Conservation (phyloP, 2,888 invertebrate genomes). For the Synanthedon tipuliformis region DNA sequence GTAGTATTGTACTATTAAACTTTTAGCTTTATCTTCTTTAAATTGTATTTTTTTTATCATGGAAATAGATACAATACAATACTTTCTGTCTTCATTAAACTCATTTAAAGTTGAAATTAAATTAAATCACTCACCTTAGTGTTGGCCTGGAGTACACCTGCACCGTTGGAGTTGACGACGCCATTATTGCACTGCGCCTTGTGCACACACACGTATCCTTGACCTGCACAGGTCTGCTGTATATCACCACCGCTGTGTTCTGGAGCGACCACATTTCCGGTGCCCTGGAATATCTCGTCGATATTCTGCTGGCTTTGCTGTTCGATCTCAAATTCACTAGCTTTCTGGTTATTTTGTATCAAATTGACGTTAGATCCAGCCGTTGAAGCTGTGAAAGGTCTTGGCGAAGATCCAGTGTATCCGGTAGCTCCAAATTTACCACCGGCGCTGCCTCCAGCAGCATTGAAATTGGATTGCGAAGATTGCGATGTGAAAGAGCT, state of each 20-base stretch:
- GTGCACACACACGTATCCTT: constrained; percentile 72
- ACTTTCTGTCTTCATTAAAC: too few relatives aligned
- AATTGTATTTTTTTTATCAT: too few relatives aligned
- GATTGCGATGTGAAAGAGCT: background rate
- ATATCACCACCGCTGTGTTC: constrained; percentile 39
- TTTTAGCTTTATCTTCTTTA: too few relatives aligned
- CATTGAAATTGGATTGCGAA: constrained; percentile 7
- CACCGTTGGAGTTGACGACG: constrained; percentile 61
- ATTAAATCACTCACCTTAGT: constrained; percentile 63
- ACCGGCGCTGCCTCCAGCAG: constrained; percentile 13
- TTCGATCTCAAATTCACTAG: constrained; percentile 35
- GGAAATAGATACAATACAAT: too few relatives aligned
- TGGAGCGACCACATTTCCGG: constrained; percentile 39
- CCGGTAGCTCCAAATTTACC: constrained; percentile 30
- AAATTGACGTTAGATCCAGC: constrained; percentile 43
- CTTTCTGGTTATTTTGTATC: constrained; percentile 43
- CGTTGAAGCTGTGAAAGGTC: constrained; percentile 38
- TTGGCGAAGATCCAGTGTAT: constrained; percentile 48
- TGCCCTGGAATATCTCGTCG: constrained; percentile 42
- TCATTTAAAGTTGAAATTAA: too few relatives aligned
- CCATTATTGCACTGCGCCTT: constrained; percentile 73
- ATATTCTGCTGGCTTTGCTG: constrained; percentile 43
- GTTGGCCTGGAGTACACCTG: constrained; percentile 56
- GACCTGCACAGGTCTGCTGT: constrained; percentile 68
- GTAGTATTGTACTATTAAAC: too few relatives aligned